These are phyloP conservation scores for Drosophila melanocephala DNA, from an alignment of 2,888 invertebrate species.

Conservation along the genomic window DNA sequence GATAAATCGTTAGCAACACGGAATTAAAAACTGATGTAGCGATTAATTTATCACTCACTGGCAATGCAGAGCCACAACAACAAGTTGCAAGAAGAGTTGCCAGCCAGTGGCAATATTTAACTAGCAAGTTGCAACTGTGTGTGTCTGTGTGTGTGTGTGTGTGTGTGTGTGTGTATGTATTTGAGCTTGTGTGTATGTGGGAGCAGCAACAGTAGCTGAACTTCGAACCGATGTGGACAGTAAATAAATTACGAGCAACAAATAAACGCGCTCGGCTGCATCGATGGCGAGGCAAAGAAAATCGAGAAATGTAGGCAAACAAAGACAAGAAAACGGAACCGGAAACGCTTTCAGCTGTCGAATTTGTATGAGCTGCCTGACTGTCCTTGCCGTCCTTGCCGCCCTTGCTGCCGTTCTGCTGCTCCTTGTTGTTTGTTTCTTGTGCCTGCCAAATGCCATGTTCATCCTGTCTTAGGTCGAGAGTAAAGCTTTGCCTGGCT, in stretches of 20 bases:
- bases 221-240: constrained; percentile 67
- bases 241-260: constrained; percentile 83
- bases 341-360: constrained; percentile 83
- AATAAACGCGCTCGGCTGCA: constrained; percentile 80
- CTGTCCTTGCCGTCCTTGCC: constrained; percentile 13
- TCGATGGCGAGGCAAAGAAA: constrained; percentile 49
- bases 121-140: constrained; percentile 65
- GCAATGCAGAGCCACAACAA: constrained; percentile 44
- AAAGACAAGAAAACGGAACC: constrained; percentile 83
- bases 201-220: constrained; percentile 37
- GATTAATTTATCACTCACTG: constrained; percentile 85
- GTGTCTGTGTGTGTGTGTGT: background rate
- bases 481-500: constrained; percentile 33
- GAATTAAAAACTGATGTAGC: constrained; percentile 85
- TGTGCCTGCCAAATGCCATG: constrained; percentile 35
- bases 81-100: constrained; percentile 48
- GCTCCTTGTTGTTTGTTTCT: background rate
- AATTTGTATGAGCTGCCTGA: constrained; percentile 72
- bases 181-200: background rate
- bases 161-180: constrained; percentile 9
- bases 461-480: constrained; percentile 60
- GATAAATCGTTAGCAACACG: constrained; percentile 83
- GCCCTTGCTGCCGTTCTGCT: background rate
- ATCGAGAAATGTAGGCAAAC: constrained; percentile 68
- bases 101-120: constrained; percentile 73